Percentiles rank a stretch among this genome's conserved stretches.
These are phyloP conservation scores for Oplegnathus fasciatus DNA, from an alignment of 2,113 vertebrate genomes.

Conservation along the genomic window DNA sequence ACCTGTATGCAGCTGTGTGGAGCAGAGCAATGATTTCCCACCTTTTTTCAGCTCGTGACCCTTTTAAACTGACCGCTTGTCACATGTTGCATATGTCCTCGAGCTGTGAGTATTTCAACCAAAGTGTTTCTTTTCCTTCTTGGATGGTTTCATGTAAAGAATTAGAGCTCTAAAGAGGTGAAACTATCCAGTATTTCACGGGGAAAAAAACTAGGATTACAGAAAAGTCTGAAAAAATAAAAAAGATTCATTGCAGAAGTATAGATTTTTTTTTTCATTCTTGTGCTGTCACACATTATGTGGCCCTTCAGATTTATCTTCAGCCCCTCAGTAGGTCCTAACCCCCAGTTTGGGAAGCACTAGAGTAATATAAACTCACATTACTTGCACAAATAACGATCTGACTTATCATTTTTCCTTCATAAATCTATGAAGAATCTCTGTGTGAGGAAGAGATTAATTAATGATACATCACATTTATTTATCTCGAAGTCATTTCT, in stretches of 20 bases:
- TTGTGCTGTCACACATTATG: neutral
- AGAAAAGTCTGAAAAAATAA: neutral
- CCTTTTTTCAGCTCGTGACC: neutral
- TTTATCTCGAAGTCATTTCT: neutral
- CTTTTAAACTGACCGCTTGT: conserved; percentile 5
- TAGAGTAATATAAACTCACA: neutral
- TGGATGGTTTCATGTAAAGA: neutral
- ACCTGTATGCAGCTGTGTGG: conserved; percentile 26
- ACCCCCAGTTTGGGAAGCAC: neutral
- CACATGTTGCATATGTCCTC: conserved; percentile 1
- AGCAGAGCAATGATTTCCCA: neutral
- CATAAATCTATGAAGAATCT: neutral
- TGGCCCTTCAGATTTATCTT: conserved; percentile 16
- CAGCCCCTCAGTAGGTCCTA: neutral
- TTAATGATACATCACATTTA: neutral
- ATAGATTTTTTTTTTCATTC: neutral
- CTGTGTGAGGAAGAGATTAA: neutral
- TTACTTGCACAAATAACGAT: neutral
- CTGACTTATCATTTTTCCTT: too few relatives aligned
- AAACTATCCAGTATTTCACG: neutral
- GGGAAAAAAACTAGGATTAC: neutral
- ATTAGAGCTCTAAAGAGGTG: neutral
- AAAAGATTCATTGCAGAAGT: neutral
- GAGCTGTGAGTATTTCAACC: neutral
- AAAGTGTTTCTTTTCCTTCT: neutral